Evolutionary conservation across 2,797 vertebrate species (phyloP), one percentile per base, ranked within the genome.

Genomic region (Crypturellus tataupa): DNA sequence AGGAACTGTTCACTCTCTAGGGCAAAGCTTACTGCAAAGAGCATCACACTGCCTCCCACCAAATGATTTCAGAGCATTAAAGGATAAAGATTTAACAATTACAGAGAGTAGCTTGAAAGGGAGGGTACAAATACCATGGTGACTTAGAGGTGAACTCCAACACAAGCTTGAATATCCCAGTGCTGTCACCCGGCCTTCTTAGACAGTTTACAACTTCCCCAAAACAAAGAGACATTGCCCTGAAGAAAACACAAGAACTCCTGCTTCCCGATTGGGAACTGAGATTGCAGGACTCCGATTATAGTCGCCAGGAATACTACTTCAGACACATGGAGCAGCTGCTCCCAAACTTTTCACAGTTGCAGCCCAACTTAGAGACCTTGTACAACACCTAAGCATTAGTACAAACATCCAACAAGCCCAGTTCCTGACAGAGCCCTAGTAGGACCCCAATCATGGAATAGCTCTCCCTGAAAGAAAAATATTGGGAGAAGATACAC

Each of bases 81-180:
- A 69, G 89, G 85, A 95, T 63, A 93, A 94, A 72, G 77, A 94
- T 94, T 88, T 85, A 82, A 82, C 46, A 83, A 25, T 65, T 31
- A 24, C 25, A 65, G 83, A 20, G 42, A 95, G 70, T 47, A 70
- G 60, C 51, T 24, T 69, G 44, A 87, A 77, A 55, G 63, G 47
- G 75, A 93, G 31, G 31, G 18, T 31, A 35, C 31, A 12, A 0
- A 4, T 9, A 19, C 21, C 10, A 44, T 68, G 12, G 19, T 29
- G 33, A 42, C 16, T 73, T 25, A 29, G 16, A 81, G 33, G 84
- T 23, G 29, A 78, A 56, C 44, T 23, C 59, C 40, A 64, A 4
- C 89, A 51, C 59, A 91, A 68, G 31, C 23, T 49, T 65, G 40
- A 70, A 33, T 33, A 25, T 27, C 59, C 6, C 55, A 51, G 46